Evolutionary conservation across 2,888 invertebrate species (phyloP), one percentile per base, ranked within the genome.

Genomic region (Gari tellinella): DNA sequence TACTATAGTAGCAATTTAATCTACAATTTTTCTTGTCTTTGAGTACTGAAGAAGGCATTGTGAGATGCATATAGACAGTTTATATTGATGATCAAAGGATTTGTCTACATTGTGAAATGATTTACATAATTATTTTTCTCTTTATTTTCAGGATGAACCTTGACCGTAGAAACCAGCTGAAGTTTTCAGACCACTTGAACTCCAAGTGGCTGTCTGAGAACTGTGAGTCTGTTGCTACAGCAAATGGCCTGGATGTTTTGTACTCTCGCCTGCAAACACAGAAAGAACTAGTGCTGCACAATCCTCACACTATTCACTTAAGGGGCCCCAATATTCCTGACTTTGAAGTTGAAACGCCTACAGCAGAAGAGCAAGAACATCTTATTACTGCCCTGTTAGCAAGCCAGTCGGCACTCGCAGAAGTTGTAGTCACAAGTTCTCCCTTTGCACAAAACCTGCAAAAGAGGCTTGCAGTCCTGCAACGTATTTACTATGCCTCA

Each of bases 101-200:
- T n/a, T n/a, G n/a, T n/a, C n/a, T n/a, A n/a, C n/a, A n/a, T n/a
- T n/a, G n/a, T n/a, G n/a, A n/a, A n/a, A n/a, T n/a, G n/a, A n/a
- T n/a, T n/a, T n/a, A n/a, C 31, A 31, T 31, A 31, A 43, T 14
- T 5, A 8, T 8, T 14, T 17, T 43, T 43, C 5, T 14, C 19
- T 38, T 25, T 31, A 12, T 31, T 53, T 53, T 37, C 40, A 63
- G 66, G 48, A 69, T 72, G 70, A 60, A 19, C 21, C 46, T 63
- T 15, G 69, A 74, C 52, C 49, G 56, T 23, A 79, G 72, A 12
- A 52, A 64, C 12, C 66, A 92, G 77, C 78, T 90, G 31, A 94
- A 94, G 86, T 94, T 94, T 93, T 91, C 93, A 48, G 94, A 94
- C 68, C 94, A 94, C 83, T 92, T 94, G 51, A 94, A 94, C 88